These are phyloP conservation scores for Orchesella flavescens DNA, from an alignment of 2,888 invertebrate genomes.

Conservation along the genomic window DNA sequence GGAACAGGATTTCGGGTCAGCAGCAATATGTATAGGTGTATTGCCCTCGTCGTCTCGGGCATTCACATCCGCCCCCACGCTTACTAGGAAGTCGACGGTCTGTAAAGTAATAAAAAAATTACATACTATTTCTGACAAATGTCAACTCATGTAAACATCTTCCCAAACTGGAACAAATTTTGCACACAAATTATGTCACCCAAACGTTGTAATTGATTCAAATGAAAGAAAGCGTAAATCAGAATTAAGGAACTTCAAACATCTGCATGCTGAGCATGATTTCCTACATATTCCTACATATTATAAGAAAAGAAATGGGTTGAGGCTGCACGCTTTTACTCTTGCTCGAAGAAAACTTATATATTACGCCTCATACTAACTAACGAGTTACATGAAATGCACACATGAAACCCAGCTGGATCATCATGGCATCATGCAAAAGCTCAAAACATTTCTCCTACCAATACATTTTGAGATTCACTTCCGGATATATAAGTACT, in stretches of 20 bases:
- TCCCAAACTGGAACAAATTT: slow-evolving; percentile 30
- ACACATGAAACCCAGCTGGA: slow-evolving; percentile 49
- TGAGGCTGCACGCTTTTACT: slow-evolving; percentile 7
- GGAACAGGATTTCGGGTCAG: slow-evolving; percentile 80
- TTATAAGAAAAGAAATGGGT: slow-evolving; percentile 3
- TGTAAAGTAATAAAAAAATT: slow-evolving; percentile 75
- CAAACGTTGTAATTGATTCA: slow-evolving; percentile 39
- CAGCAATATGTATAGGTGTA: slow-evolving; percentile 89
- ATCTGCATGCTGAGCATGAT: background rate
- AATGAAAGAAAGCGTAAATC: slow-evolving; percentile 28
- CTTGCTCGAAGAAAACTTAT: background rate
- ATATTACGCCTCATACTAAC: slow-evolving; percentile 4
- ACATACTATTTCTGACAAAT: slow-evolving; percentile 33
- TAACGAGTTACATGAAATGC: background rate
- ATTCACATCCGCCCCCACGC: slow-evolving; percentile 88
- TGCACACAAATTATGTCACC: slow-evolving; percentile 15
- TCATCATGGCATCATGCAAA: slow-evolving; percentile 20
- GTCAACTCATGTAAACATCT: slow-evolving; percentile 17
- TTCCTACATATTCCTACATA: background rate
- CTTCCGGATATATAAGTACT: slow-evolving; percentile 51
- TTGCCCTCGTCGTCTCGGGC: slow-evolving; percentile 87
- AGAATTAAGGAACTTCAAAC: background rate
- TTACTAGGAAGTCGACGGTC: slow-evolving; percentile 83
- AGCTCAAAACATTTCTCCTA: slow-evolving; percentile 1
- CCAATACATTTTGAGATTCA: slow-evolving; percentile 21